These are phyloP conservation scores for Girardinichthys multiradiatus DNA, from an alignment of 2,113 vertebrate species.

Conservation along the genomic window DNA sequence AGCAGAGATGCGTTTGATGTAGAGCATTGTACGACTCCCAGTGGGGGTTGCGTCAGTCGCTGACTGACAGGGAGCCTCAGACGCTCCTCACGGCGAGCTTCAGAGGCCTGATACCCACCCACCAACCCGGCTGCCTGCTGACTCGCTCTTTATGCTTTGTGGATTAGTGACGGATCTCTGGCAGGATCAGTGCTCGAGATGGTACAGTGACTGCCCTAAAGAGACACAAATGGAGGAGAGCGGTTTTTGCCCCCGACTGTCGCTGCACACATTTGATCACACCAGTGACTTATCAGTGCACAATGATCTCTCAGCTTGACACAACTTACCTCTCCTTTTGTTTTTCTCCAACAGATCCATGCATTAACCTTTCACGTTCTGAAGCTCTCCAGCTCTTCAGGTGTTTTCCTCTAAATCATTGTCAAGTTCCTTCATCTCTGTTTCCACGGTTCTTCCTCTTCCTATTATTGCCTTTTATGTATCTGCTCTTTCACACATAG, in stretches of 20 bases:
- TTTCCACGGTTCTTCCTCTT: slow-evolving; percentile 18
- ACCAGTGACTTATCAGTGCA: slow-evolving; percentile 44
- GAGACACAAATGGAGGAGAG: slow-evolving; percentile 62
- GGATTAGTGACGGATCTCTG: slow-evolving; percentile 62
- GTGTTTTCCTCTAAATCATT: slow-evolving; percentile 65
- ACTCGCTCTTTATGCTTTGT: slow-evolving; percentile 45
- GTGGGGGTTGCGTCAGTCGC: slow-evolving; percentile 49
- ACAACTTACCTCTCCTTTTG: slow-evolving; percentile 29
- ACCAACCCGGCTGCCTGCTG: slow-evolving; percentile 34
- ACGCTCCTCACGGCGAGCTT: slow-evolving; percentile 40
- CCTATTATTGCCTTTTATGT: slow-evolving; percentile 29
- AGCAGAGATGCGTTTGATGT: slow-evolving; percentile 67
- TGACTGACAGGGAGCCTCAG: slow-evolving; percentile 67
- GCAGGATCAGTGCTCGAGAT: slow-evolving; percentile 58
- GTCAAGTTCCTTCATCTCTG: slow-evolving; percentile 41
- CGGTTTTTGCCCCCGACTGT: slow-evolving; percentile 32
- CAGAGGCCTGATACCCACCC: slow-evolving; percentile 48
- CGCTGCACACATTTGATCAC: slow-evolving; percentile 60
- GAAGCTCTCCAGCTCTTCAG: slow-evolving; percentile 47
- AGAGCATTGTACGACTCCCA: slow-evolving; percentile 44
- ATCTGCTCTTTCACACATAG: slow-evolving; percentile 47
- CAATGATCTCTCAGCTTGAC: slow-evolving; percentile 46
- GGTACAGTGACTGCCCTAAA: slow-evolving; percentile 44
- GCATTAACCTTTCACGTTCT: slow-evolving; percentile 71
- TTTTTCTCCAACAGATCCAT: slow-evolving; percentile 66